Evolutionary conservation across 2,113 vertebrate species (phyloP).

Genomic region (Python bivittatus): DNA sequence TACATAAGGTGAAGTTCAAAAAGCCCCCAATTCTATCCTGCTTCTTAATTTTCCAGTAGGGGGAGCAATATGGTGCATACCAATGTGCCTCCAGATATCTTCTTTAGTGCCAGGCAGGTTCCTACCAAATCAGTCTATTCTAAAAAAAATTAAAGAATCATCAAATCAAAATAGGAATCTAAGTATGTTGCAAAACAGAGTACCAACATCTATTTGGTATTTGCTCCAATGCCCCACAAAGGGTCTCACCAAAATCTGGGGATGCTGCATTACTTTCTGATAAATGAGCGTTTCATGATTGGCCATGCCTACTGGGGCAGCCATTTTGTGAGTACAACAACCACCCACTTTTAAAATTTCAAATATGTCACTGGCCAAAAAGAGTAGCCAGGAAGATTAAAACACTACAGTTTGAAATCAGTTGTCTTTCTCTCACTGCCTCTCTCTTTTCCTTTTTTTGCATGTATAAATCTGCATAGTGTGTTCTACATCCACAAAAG

Average conservation of each 20-base stretch:
- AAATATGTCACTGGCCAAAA: neutral
- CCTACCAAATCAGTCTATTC: too few species aligned
- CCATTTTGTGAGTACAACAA: neutral
- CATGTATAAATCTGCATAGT: neutral
- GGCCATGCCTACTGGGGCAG: neutral
- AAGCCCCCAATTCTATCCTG: neutral
- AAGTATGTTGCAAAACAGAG: neutral
- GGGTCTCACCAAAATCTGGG: neutral
- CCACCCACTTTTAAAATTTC: neutral
- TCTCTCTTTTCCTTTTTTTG: neutral
- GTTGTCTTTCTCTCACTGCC: neutral
- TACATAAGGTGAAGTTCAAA: neutral
- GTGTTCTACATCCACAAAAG: neutral
- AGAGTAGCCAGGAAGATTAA: neutral
- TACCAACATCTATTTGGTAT: neutral
- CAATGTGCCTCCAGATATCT: neutral
- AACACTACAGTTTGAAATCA: neutral
- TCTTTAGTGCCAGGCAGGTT: neutral
- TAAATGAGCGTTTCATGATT: neutral
- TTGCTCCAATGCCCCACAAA: neutral
- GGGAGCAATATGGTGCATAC: neutral
- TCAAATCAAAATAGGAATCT: neutral
- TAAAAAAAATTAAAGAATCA: neutral
- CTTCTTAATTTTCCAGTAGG: neutral
- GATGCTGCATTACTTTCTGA: neutral